Base-by-base conservation (phyloP, 2,113 vertebrate species). In the Lucifuga dentata region DNA sequence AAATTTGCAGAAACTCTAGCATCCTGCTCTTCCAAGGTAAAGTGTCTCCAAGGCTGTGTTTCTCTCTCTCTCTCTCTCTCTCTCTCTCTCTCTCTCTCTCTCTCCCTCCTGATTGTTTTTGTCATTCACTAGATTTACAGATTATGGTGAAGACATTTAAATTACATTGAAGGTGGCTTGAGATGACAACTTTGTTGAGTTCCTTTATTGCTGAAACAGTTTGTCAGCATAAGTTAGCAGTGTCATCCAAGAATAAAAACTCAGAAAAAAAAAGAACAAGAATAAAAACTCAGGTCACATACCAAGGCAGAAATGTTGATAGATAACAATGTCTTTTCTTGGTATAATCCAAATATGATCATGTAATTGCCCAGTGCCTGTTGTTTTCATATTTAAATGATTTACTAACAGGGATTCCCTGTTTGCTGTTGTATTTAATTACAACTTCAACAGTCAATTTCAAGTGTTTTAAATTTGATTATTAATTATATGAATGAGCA, bases 1-100 rank as follows among this genome's bases (percentile, higher is more conserved):
- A 99, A 96, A 98, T 99, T 98, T 99, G 93, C 97, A 99, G 97
- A 99, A 97, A 96, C 95, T 95, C 95, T 98, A 98, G 95, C 96
- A 95, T 92, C 96, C 94, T 97, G 95, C 95, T 92, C 95, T 95
- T 94, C 95, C 95, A 98, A 99, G 97, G 97, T 99, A 99, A 99
- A 95, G 96, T 98, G 93, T 97, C 92, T 97, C 94, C 96, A 95
- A 97, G 96, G 96, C 95, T 97, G 95, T 96, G 93, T 81, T 88
- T 90, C 80, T 90, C 80, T 87, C 78, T 86, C 68, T 88, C 26
- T 29, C 26, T 29, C 26, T 29, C 26, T 29, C 26, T 29, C 26
- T 29, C 26, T 29, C 26, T 29, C 26, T 65, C 68, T 81, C 87
- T 90, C 80, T 90, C 80, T 87, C 78, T 86, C 71, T 88, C 26